Percentiles rank a stretch among this genome's conserved stretches.
Evolutionary conservation across 2,113 vertebrate genomes (phyloP).

Genomic region (Bubalus kerabau): DNA sequence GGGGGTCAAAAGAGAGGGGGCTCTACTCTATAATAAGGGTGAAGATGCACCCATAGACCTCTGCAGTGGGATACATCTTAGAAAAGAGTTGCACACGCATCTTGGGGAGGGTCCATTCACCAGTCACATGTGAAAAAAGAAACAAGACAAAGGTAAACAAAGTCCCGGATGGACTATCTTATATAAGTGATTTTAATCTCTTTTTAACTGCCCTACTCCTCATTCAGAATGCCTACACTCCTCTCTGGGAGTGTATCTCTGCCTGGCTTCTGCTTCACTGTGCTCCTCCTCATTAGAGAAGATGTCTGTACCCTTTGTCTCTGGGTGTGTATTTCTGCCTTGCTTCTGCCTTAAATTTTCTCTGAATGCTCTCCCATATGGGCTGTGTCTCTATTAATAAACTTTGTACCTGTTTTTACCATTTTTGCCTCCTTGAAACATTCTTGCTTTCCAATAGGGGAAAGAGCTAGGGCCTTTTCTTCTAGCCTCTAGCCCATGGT

Average conservation of each 20-base stretch:
- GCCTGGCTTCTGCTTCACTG: neutral
- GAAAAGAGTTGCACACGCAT: accelerated
- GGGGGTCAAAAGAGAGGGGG: neutral
- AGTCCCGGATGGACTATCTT: neutral
- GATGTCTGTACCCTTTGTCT: neutral
- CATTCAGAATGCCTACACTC: neutral
- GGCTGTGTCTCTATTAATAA: neutral
- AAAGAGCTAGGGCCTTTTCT: neutral
- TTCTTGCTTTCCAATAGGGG: neutral
- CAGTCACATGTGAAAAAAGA: neutral
- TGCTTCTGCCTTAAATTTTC: neutral
- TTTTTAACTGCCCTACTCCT: neutral
- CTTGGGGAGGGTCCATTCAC: neutral
- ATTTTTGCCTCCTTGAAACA: neutral
- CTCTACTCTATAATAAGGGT: neutral
- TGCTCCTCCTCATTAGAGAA: neutral
- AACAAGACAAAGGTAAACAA: neutral
- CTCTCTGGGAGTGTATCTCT: neutral
- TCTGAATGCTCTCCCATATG: neutral
- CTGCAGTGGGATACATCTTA: neutral
- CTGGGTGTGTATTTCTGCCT: neutral
- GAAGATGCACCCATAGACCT: neutral
- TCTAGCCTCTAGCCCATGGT: neutral
- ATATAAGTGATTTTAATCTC: neutral
- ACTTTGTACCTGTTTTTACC: neutral